Conservation (phyloP, 2,113 vertebrate species). For the Vireo altiloquus region DNA sequence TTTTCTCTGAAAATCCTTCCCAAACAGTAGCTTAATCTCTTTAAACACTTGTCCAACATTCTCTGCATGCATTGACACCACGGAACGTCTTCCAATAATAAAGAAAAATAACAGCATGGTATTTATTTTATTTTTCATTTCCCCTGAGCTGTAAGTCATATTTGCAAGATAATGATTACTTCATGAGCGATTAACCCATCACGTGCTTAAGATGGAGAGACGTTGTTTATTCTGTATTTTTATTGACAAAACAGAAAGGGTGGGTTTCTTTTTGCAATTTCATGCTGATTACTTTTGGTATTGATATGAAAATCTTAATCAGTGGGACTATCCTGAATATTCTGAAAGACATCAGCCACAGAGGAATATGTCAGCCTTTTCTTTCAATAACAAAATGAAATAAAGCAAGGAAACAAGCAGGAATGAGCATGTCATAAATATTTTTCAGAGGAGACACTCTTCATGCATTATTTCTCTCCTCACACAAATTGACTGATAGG, state of each 20-base stretch:
- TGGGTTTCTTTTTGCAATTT: background rate
- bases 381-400: background rate
- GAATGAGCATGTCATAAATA: background rate
- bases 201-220: background rate
- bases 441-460: background rate
- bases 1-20: slow-evolving; percentile 12
- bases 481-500: background rate
- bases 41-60: slow-evolving; percentile 28
- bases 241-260: background rate
- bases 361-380: background rate
- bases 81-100: background rate
- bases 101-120: background rate
- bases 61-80: background rate
- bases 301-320: slow-evolving; percentile 21
- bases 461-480: background rate
- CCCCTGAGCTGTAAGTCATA: background rate
- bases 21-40: slow-evolving; percentile 20
- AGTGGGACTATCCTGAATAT: background rate
- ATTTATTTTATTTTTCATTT: slow-evolving; percentile 5
- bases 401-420: background rate
- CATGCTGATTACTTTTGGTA: background rate
- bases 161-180: background rate
- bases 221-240: background rate
- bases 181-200: background rate
- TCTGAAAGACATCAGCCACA: background rate